A percentile compares a stretch with the other conserved stretches of the same genome.
These are phyloP conservation scores for Cataglyphis altisquamis DNA, from an alignment of 2,888 invertebrate species.

Conservation along the genomic window DNA sequence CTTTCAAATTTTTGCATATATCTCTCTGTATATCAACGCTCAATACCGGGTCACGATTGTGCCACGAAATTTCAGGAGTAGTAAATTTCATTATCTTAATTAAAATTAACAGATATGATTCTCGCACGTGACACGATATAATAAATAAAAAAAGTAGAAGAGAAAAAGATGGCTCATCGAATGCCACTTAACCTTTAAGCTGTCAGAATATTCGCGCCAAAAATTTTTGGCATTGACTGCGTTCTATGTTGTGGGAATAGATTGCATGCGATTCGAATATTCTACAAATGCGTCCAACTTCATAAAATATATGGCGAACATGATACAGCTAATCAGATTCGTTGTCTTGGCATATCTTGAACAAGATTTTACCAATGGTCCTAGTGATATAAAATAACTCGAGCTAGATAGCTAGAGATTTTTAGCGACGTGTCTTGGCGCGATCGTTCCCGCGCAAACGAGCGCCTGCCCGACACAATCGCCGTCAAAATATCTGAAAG, in stretches of 20 bases:
- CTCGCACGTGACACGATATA: background rate
- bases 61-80: constrained; percentile 99
- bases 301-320: background rate
- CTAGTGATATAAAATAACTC: background rate
- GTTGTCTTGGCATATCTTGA: background rate
- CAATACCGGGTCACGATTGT: constrained; percentile 97
- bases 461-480: constrained; percentile 71
- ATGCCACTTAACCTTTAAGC: constrained; percentile 59
- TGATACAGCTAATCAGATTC: background rate
- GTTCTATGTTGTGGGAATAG: too few relatives aligned
- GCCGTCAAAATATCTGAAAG: constrained; percentile 80
- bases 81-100: constrained; percentile 93
- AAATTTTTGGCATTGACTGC: background rate
- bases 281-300: too few relatives aligned
- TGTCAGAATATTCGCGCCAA: constrained; percentile 66
- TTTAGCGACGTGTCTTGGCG: constrained; percentile 17
- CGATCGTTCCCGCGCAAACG: constrained; percentile 79
- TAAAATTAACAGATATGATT: background rate
- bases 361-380: background rate
- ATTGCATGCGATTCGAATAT: too few relatives aligned
- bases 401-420: constrained; percentile 52
- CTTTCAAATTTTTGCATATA: constrained; percentile 81
- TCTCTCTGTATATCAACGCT: constrained; percentile 94
- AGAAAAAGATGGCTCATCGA: background rate
- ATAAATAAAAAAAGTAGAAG: background rate